Evolutionary conservation across 2,797 vertebrate species (phyloP), one percentile per base, ranked within the genome.

Genomic region (Lophotriccus pileatus): DNA sequence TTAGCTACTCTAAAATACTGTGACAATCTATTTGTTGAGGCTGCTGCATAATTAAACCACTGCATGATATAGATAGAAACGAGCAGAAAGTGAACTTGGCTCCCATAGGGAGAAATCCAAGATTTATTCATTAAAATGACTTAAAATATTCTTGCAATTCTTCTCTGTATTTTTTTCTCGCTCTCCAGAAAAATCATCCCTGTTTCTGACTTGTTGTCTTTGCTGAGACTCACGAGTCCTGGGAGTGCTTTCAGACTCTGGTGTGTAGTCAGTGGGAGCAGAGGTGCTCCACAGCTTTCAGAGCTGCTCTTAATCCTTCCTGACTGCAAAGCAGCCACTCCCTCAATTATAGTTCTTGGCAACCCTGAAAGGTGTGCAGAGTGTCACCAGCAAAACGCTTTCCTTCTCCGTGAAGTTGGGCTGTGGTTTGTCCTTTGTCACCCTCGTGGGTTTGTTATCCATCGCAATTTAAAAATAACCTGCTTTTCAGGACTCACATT

Each of bases 21-120:
- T 87, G 89, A 78, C 63, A 55, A 16, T 50, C 63, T 86, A 59
- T 91, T 93, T 94, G 83, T 83, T 84, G 89, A 83, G 83, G 75
- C 64, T 81, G 84, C 78, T 95, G 81, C 80, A 60, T 95, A 94
- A 94, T 96, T 94, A 86, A 91, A 95, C 52, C 67, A 74, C 58
- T 89, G 72, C 55, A 41, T 22, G 63, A 62, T 86, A 92, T 19
- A 96, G 86, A 87, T 53, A 60, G 76, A 95, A 95, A 83, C 1
- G 8, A 89, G 69, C 69, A 78, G 84, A 83, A 95, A 74, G 52
- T 60, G 27, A 86, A 77, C 72, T 53, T 89, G 88, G 21, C 16
- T 95, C 69, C 81, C 52, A 82, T 20, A 74, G 90, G 74, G 67
- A 87, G 44, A 73, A 83, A 75, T 83, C 55, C 27, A 55, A 76